Conservation (phyloP, 2,113 vertebrate species). For the Sebastes fasciatus region DNA sequence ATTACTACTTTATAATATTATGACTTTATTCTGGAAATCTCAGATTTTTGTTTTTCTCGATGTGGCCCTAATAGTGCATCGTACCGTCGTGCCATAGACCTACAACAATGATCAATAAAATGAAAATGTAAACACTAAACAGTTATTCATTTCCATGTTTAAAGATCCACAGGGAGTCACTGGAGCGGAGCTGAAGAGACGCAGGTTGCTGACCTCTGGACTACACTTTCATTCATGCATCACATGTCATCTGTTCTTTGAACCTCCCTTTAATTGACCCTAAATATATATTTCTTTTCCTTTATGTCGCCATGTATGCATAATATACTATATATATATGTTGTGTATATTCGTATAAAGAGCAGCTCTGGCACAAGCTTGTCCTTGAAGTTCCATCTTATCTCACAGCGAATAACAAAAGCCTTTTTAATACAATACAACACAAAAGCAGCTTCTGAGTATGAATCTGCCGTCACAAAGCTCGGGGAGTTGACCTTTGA, state of each 20-base stretch:
- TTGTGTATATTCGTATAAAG: neutral
- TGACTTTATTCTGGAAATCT: too few relatives aligned
- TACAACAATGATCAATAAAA: too few relatives aligned
- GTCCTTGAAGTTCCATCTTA: neutral
- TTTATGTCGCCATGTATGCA: neutral
- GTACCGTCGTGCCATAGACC: too few relatives aligned
- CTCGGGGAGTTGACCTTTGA: constrained; percentile 3
- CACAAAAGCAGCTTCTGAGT: neutral
- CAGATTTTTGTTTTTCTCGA: too few relatives aligned
- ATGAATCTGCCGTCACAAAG: neutral
- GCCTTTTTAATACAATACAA: neutral
- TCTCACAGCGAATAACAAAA: neutral
- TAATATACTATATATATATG: neutral
- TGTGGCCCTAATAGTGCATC: too few relatives aligned
- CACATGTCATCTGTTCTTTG: neutral
- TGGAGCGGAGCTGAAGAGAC: too few relatives aligned
- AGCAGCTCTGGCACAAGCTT: neutral
- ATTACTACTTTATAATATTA: too few relatives aligned
- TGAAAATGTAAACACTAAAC: too few relatives aligned
- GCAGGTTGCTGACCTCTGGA: too few relatives aligned
- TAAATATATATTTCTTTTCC: neutral
- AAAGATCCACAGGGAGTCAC: too few relatives aligned
- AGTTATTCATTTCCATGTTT: too few relatives aligned
- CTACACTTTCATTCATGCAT: neutral
- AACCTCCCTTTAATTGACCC: neutral